Evolutionary conservation across 2,797 vertebrate genomes (phyloP).

Genomic region (Odontamblyopus rebecca): DNA sequence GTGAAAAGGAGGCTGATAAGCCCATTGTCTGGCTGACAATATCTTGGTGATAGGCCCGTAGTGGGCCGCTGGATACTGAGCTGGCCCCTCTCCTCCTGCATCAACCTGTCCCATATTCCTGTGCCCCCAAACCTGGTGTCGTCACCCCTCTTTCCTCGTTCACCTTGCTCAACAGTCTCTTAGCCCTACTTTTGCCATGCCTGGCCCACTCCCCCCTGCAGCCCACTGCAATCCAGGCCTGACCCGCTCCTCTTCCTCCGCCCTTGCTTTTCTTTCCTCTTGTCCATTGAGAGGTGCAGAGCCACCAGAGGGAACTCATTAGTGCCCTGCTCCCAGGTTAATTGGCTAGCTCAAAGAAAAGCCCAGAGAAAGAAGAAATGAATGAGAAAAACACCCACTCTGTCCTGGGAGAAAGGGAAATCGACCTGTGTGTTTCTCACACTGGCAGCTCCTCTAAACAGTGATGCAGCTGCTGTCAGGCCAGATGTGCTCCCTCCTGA

Average conservation of each 20-base stretch:
- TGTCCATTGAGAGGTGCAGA: slow-evolving; percentile 81
- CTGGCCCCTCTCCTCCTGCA: slow-evolving; percentile 62
- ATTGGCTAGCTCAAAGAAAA: slow-evolving; percentile 84
- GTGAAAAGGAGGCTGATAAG: slow-evolving; percentile 95
- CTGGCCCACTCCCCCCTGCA: slow-evolving; percentile 40
- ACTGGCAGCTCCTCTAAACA: slow-evolving; percentile 72
- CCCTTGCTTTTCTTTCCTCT: slow-evolving; percentile 54
- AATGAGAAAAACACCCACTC: slow-evolving; percentile 76
- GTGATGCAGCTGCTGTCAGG: slow-evolving; percentile 77
- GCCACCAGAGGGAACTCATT: slow-evolving; percentile 91
- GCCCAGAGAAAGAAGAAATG: slow-evolving; percentile 69
- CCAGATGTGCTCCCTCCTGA: slow-evolving; percentile 73
- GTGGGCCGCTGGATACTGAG: slow-evolving; percentile 78
- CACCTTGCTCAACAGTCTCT: slow-evolving; percentile 52
- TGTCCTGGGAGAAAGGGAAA: slow-evolving; percentile 70
- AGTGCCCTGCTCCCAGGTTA: slow-evolving; percentile 88
- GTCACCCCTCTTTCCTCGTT: slow-evolving; percentile 30
- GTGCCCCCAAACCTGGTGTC: slow-evolving; percentile 40
- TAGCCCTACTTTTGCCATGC: slow-evolving; percentile 54
- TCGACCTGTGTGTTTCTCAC: slow-evolving; percentile 78
- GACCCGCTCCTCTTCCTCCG: slow-evolving; percentile 54
- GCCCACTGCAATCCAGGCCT: slow-evolving; percentile 50
- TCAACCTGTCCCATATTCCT: slow-evolving; percentile 64
- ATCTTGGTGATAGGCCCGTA: slow-evolving; percentile 86
- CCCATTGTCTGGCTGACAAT: slow-evolving; percentile 92